These are phyloP conservation scores for Philereme vetulata DNA, from an alignment of 2,888 invertebrate species.

Conservation along the genomic window DNA sequence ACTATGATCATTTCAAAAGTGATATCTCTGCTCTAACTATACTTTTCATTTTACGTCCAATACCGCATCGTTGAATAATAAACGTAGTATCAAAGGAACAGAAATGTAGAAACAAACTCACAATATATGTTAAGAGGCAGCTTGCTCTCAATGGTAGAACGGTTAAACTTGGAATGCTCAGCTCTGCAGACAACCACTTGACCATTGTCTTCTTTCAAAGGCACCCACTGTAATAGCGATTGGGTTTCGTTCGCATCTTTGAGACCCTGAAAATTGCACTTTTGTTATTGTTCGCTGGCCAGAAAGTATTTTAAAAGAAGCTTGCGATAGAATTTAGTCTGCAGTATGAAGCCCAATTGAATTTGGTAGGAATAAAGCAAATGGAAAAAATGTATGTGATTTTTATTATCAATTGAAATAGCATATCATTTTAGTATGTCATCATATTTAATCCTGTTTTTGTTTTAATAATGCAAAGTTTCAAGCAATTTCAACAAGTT, in stretches of 20 bases:
- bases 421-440: no score
- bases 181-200: slow-evolving; percentile 91
- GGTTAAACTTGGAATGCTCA: slow-evolving; percentile 89
- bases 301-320: slow-evolving; percentile 6
- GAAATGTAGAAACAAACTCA: slow-evolving; percentile 78
- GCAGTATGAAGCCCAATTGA: no score
- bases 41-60: no score
- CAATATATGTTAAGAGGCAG: slow-evolving; percentile 94
- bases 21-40: no score
- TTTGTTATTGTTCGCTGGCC: slow-evolving; percentile 19
- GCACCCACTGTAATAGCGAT: slow-evolving; percentile 90
- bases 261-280: slow-evolving; percentile 82
- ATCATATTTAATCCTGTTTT: no score
- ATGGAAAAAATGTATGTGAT: no score
- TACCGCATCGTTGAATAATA: neutral
- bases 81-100: slow-evolving; percentile 1
- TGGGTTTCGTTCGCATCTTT: slow-evolving; percentile 91
- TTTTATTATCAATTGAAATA: no score
- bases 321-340: no score
- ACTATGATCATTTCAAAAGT: no score
- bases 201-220: slow-evolving; percentile 90
- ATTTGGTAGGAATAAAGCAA: no score
- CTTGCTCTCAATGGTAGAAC: slow-evolving; percentile 89
- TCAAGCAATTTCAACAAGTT: no score
- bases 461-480: no score